These are phyloP conservation scores for Sapayoa aenigma DNA, from an alignment of 2,113 vertebrate genomes.

Conservation along the genomic window DNA sequence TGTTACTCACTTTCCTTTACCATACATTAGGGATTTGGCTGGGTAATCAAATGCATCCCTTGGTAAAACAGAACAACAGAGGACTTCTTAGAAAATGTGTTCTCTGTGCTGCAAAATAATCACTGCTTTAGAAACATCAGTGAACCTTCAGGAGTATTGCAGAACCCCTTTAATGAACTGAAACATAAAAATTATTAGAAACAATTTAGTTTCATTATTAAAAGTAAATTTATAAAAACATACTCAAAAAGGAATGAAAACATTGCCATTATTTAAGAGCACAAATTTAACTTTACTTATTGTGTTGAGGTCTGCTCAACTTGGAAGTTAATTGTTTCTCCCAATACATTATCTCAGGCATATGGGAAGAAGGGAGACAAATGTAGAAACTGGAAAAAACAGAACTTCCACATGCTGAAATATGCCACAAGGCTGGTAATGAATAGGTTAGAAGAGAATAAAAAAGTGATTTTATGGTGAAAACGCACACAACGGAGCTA, in stretches of 20 bases:
- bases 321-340: background rate
- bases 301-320: background rate
- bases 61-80: background rate
- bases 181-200: background rate
- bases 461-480: background rate
- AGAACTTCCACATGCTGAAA: background rate
- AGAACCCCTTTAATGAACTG: background rate
- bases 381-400: background rate
- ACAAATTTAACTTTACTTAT: background rate
- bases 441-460: background rate
- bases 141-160: background rate
- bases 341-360: background rate
- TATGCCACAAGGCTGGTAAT: background rate
- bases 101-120: background rate
- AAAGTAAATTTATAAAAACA: background rate
- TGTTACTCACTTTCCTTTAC: background rate
- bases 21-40: background rate
- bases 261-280: background rate
- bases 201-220: background rate
- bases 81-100: background rate
- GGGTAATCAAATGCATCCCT: background rate
- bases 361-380: background rate
- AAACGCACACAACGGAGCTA: background rate
- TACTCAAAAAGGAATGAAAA: background rate
- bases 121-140: background rate